A percentile compares a stretch with the other conserved stretches of the same genome.
Conservation (phyloP, 2,113 vertebrate species). For the Prunella fulvescens region DNA sequence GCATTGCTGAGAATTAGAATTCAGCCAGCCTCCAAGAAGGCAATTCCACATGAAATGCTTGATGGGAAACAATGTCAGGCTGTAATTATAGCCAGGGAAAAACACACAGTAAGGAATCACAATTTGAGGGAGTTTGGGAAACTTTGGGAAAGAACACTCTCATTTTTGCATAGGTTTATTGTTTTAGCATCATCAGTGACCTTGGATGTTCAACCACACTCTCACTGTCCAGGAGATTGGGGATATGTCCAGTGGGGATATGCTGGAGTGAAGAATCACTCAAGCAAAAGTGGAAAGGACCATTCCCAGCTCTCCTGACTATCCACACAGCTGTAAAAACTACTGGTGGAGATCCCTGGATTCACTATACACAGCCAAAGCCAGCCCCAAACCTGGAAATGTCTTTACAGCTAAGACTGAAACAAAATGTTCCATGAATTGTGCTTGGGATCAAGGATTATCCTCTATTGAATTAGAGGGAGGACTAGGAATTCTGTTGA, state of each 20-base stretch:
- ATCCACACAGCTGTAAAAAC: background rate
- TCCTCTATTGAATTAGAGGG: background rate
- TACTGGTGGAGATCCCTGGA: background rate
- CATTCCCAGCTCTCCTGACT: background rate
- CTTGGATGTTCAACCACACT: background rate
- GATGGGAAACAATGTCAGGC: accelerated
- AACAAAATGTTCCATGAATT: background rate
- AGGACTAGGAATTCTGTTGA: background rate
- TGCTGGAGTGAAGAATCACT: background rate
- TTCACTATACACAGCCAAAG: background rate
- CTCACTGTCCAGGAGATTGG: background rate
- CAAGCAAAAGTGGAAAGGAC: background rate
- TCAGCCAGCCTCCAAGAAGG: background rate
- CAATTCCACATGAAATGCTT: background rate
- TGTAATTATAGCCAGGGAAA: background rate
- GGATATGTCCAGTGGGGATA: background rate
- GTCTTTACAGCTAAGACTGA: background rate
- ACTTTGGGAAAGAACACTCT: background rate
- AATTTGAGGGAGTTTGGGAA: background rate
- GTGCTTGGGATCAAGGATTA: background rate
- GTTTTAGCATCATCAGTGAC: background rate
- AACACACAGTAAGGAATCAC: background rate
- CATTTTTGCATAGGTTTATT: background rate
- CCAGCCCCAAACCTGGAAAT: background rate
- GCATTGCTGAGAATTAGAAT: background rate